phyloP scores from a whole-genome alignment of 2,888 invertebrate species.

The Leptopilina syphax region DNA sequence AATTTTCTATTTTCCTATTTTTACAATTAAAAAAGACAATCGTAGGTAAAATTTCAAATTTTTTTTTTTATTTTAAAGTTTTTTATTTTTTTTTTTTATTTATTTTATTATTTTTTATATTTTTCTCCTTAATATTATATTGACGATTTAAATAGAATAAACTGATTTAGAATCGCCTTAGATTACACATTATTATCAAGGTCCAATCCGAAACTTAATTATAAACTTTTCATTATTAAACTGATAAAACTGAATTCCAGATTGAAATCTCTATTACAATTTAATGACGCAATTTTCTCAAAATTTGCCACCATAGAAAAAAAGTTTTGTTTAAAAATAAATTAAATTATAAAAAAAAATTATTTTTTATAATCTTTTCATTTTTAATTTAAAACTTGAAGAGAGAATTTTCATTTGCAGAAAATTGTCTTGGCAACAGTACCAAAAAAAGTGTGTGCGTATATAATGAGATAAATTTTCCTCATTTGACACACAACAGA shows the following conservation, averaged over 20 bases:
- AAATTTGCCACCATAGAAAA: not conserved
- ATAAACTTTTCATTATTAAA: constrained; percentile 10
- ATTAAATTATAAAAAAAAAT: not conserved
- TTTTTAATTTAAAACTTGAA: no score
- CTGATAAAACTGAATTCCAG: constrained; percentile 8
- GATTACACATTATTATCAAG: not conserved
- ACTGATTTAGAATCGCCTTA: not conserved
- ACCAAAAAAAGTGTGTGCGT: not conserved
- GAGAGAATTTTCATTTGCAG: not conserved
- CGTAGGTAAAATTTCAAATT: no score
- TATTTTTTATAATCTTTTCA: not conserved
- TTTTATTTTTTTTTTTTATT: no score
- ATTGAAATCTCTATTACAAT: not conserved
- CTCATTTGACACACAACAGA: not conserved
- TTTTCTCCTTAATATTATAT: no score
- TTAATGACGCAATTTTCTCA: not conserved
- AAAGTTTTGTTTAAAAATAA: not conserved
- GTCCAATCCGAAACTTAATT: constrained; percentile 2
- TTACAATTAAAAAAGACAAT: no score
- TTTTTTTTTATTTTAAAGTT: no score
- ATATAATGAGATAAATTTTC: not conserved
- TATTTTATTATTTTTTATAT: no score
- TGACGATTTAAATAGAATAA: not conserved
- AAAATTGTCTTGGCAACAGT: not conserved
- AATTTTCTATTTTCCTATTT: no score